Evolutionary conservation across 2,797 vertebrate genomes (phyloP), one percentile per base, ranked within the genome.

Genomic region (Potorous gilbertii): DNA sequence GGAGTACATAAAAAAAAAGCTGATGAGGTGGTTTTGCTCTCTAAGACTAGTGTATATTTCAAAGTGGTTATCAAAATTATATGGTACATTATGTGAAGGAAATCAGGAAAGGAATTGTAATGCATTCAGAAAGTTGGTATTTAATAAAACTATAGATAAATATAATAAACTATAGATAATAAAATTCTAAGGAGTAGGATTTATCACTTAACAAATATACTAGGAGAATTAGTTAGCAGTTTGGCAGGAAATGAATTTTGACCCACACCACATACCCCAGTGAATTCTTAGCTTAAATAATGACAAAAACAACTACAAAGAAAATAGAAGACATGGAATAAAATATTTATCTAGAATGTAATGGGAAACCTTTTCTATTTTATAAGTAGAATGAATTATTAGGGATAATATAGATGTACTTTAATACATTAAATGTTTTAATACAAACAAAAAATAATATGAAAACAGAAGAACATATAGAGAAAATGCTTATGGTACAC

Each of bases 311-410:
- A 50, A 50, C 3, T 87, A 87, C 46, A n/a, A 87, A 87, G n/a
- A 87, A 87, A 87, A 50, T 27, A 27, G 74, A 87, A 87, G 21
- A 87, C 21, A 87, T 87, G 40, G 8, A 50, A 87, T 87, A 50
- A 28, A 50, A 87, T 46, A 46, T 87, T 87, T 87, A 46, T 50
- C 74, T 87, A 50, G 40, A 50, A 10, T 87, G 40, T 46, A 87
- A 50, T 27, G 74, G 40, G 74, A 10, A 87, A 24, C 40, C 50
- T 87, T 81, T 46, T 81, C 66, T 87, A 87, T 27, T 87, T 50
- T 50, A 50, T 87, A 87, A 87, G 40, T 87, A 87, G 74, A 87
- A 87, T 87, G 74, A 87, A 87, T 87, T 87, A 50, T 81, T 81
- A 46, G 66, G n/a, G 66, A 46, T 46, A 81, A 40, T 5, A 46